Conservation (phyloP, 1,140 invertebrate species). For the Pygmarrhopalites habei region DNA sequence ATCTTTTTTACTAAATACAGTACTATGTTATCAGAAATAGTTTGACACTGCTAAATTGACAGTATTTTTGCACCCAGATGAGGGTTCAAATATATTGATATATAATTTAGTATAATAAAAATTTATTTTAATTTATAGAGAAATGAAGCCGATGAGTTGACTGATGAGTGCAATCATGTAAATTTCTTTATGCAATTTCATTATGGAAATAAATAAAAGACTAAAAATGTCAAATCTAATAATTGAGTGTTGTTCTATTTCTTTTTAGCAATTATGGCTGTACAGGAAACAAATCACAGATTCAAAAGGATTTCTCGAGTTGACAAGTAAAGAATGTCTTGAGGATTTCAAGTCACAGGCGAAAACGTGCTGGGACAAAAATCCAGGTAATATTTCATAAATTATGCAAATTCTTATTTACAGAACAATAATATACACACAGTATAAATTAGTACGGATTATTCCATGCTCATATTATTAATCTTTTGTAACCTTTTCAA, state of each 20-base stretch:
- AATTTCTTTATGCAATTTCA: conserved; percentile 16
- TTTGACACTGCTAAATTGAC: too few relatives aligned
- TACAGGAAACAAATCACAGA: conserved; percentile 67
- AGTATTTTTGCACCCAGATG: too few relatives aligned
- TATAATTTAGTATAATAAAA: too few relatives aligned
- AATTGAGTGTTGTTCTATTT: neutral
- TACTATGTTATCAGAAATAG: too few relatives aligned
- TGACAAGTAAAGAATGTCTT: conserved; percentile 61
- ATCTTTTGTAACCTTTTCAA: too few relatives aligned
- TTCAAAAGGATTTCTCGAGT: conserved; percentile 62
- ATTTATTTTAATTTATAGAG: conserved; percentile 48
- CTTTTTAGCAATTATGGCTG: conserved; percentile 58
- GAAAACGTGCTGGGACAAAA: conserved; percentile 33
- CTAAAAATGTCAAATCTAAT: neutral
- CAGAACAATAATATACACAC: too few relatives aligned
- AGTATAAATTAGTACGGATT: too few relatives aligned
- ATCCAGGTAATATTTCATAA: too few relatives aligned
- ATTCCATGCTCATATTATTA: too few relatives aligned
- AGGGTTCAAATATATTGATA: too few relatives aligned
- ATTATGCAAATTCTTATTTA: too few relatives aligned
- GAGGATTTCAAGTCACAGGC: conserved; percentile 52
- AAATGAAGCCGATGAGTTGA: conserved; percentile 55
- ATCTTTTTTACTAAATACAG: too few relatives aligned
- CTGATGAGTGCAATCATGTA: conserved; percentile 62
- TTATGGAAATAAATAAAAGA: neutral